Conservation (phyloP, 1,140 invertebrate genomes). For the Geopemphigus sp. region DNA sequence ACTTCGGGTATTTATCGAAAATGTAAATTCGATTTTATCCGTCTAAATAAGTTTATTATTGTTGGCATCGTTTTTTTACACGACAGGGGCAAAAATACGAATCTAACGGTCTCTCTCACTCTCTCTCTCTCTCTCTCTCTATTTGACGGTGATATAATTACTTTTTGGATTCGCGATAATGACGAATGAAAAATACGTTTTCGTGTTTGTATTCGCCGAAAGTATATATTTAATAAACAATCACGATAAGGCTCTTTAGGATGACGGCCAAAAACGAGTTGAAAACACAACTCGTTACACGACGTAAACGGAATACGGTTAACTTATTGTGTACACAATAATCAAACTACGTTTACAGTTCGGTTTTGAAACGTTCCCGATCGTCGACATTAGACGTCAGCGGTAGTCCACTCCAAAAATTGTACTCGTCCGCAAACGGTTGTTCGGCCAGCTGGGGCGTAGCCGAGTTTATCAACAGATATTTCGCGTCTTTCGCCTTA, state of each 20-base stretch:
- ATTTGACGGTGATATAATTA: too few species aligned
- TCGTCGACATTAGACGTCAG: neutral
- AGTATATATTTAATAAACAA: too few species aligned
- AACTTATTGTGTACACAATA: too few species aligned
- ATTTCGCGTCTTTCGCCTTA: neutral
- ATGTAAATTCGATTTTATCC: too few species aligned
- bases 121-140: too few species aligned
- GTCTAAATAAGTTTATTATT: neutral
- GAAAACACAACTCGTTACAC: too few species aligned
- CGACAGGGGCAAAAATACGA: neutral
- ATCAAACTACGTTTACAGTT: neutral
- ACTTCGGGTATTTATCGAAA: too few species aligned
- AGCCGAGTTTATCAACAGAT: constrained; percentile 4
- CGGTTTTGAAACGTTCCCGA: neutral
- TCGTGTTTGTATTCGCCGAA: too few species aligned
- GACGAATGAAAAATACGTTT: too few species aligned
- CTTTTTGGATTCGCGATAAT: too few species aligned
- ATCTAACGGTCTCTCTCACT: too few species aligned
- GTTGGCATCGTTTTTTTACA: constrained; percentile 6
- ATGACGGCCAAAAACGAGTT: neutral
- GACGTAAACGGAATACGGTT: too few species aligned
- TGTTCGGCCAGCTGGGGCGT: neutral
- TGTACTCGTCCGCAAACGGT: neutral
- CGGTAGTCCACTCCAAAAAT: constrained; percentile 12
- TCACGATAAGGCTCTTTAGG: neutral